These are phyloP conservation scores for Paracyclopina nana DNA, from an alignment of 1,140 invertebrate species.

Conservation along the genomic window DNA sequence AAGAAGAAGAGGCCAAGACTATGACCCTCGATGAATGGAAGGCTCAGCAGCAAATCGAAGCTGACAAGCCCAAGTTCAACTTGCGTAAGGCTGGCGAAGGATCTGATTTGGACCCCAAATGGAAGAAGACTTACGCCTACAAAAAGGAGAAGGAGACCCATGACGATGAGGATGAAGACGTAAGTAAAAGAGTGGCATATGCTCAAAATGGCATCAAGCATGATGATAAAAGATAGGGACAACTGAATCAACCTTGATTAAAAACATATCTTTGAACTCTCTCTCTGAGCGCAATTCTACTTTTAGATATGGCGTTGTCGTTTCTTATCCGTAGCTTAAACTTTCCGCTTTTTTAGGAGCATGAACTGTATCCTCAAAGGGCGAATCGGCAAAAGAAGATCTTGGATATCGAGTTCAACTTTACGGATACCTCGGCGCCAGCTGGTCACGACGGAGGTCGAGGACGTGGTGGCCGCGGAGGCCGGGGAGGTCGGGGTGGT, in stretches of 20 bases:
- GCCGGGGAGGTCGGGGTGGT: slow-evolving; percentile 18
- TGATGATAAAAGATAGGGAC: neutral
- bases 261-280: neutral
- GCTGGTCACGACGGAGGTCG: slow-evolving; percentile 38
- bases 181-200: slow-evolving; percentile 18
- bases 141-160: slow-evolving; percentile 50
- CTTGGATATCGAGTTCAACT: slow-evolving; percentile 71
- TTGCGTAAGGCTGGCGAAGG: slow-evolving; percentile 76
- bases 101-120: slow-evolving; percentile 56
- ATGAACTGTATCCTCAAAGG: slow-evolving; percentile 53
- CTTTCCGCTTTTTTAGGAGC: slow-evolving; percentile 23
- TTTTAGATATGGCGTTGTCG: neutral
- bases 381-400: slow-evolving; percentile 67
- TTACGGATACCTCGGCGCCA: slow-evolving; percentile 53
- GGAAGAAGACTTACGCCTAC: slow-evolving; percentile 73
- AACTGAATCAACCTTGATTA: neutral
- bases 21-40: slow-evolving; percentile 71
- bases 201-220: slow-evolving; percentile 13
- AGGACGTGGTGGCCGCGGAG: slow-evolving; percentile 31
- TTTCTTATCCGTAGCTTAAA: slow-evolving; percentile 10
- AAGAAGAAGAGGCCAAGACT: slow-evolving; percentile 21
- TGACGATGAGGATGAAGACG: slow-evolving; percentile 42
- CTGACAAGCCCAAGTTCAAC: slow-evolving; percentile 59
- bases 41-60: slow-evolving; percentile 43
- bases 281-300: neutral